phyloP scores from a whole-genome alignment of 23 tunicate species.

The Phallusia fumigata region DNA sequence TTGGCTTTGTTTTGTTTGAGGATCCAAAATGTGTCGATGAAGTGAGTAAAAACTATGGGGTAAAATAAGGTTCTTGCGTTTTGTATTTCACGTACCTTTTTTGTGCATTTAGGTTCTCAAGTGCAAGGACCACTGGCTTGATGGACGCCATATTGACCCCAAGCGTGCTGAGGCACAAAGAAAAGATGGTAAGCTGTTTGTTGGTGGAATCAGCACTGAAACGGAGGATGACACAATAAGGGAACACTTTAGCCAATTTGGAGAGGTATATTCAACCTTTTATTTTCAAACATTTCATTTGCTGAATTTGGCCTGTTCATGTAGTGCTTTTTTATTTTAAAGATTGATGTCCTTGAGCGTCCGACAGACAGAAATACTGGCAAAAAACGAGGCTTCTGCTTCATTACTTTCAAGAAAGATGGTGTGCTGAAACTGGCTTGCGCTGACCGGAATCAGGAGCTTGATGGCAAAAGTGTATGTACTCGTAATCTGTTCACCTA shows the following conservation, averaged over 20 bases:
- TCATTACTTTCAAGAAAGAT: conserved; percentile 90
- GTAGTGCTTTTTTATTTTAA: neutral
- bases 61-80: too few species aligned
- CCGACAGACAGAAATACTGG: conserved; percentile 55
- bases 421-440: conserved; percentile 52
- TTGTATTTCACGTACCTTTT: neutral
- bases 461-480: conserved; percentile 69
- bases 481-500: neutral
- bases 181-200: conserved; percentile 94
- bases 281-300: neutral
- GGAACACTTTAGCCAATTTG: conserved; percentile 77
- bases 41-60: conserved; percentile 53
- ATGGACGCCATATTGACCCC: conserved; percentile 92
- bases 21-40: conserved; percentile 60
- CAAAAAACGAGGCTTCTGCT: conserved; percentile 78
- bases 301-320: neutral
- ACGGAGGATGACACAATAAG: conserved; percentile 67
- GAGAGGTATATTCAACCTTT: conserved; percentile 55
- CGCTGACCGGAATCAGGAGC: conserved; percentile 51
- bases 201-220: conserved; percentile 92
- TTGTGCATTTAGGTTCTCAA: conserved; percentile 44
- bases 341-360: conserved; percentile 84
- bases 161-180: conserved; percentile 90
- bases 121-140: conserved; percentile 43
- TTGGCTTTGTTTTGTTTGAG: conserved; percentile 93